Evolutionary conservation across 35 echinoderm and acorn worm genomes (phyloP), one percentile per base, ranked within the genome.

Genomic region (Chiridota heheva): DNA sequence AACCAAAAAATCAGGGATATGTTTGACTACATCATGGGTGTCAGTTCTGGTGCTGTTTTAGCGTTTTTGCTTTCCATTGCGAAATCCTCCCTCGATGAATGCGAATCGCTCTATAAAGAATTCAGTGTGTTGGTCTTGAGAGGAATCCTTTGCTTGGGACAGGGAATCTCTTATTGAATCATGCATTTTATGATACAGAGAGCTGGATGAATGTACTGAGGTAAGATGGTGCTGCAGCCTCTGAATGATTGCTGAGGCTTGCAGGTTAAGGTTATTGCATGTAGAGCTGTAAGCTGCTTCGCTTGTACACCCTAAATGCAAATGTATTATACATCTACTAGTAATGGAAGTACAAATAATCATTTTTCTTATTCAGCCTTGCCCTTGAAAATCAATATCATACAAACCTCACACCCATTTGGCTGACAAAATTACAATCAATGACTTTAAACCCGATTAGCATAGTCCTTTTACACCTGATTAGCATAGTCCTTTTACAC

Each of bases 121-220:
- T 33, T 92, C 5, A 84, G 89, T 25, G 40, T 55, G 26, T 83
- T 75, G 0, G 89, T 98, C 39, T 98, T 45, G 85, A 87, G 16
- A 79, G 85, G 69, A 98, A 91, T 61, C 45, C 89, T 6, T 45
- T 98, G 24, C 72, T 92, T 58, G 95, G 95, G 15, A 98, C 95
- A 30, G 87, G 95, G 43, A 91, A 98, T 41, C 66, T 98, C 17
- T 60, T 98, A 35, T 69, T 91, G 28, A 98, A 82, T 47, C 95
- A 98, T 69, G 88, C 95, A 25, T 98, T 81, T 61, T 98, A 98
- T 77, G 89, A 98, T 44, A 98, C 95, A 3, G 89, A 98, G 38
- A 76, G 84, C 15, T 98, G 95, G 95, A 89, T 88, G 31, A 85
- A 89, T 28, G 88, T 98, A 63, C 62, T 98, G 5, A 91, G 69